phyloP scores from a whole-genome alignment of 2,797 vertebrate genomes.

The Chromobotia macracanthus region DNA sequence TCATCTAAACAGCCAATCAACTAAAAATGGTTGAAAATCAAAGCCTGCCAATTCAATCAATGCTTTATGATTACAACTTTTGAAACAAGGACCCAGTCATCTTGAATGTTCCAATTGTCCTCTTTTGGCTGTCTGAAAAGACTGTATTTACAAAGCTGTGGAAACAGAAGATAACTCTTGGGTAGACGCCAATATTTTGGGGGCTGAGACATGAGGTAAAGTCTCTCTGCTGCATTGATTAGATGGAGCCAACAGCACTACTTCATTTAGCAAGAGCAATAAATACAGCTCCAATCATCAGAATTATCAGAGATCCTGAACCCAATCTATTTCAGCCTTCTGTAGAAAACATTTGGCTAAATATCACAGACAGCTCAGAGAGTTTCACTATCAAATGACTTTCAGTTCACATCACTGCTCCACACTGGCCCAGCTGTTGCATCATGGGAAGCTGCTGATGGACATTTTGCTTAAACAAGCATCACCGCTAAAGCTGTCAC shows the following conservation, averaged over 20 bases:
- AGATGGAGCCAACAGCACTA: constrained; percentile 14
- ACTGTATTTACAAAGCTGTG: constrained; percentile 30
- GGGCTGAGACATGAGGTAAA: constrained; percentile 49
- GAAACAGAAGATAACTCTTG: constrained; percentile 49
- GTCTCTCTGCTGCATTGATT: constrained; percentile 32
- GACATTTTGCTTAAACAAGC: constrained; percentile 64
- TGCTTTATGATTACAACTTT: constrained; percentile 5
- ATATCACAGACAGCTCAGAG: constrained; percentile 4
- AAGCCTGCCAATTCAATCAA: constrained; percentile 20
- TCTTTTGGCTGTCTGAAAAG: constrained; percentile 12
- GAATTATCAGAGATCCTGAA: constrained; percentile 14
- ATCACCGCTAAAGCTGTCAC: constrained; percentile 37
- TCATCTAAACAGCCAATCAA: constrained; percentile 4
- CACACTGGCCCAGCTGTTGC: constrained; percentile 73
- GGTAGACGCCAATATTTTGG: constrained; percentile 34
- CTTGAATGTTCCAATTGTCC: constrained; percentile 29
- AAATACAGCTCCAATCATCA: constrained; percentile 29
- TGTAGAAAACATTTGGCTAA: constrained; percentile 32
- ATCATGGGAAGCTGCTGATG: constrained; percentile 64
- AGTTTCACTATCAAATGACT: constrained; percentile 33
- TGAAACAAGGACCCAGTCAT: constrained; percentile 35
- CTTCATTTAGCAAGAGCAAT: constrained; percentile 15
- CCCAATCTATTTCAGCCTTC: constrained; percentile 37
- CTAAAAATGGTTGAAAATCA: constrained; percentile 1
- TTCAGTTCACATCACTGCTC: constrained; percentile 28